Percentiles rank a stretch among this genome's conserved stretches.
Evolutionary conservation across 1,140 invertebrate species (phyloP).

Genomic region (Nomia melanderi): DNA sequence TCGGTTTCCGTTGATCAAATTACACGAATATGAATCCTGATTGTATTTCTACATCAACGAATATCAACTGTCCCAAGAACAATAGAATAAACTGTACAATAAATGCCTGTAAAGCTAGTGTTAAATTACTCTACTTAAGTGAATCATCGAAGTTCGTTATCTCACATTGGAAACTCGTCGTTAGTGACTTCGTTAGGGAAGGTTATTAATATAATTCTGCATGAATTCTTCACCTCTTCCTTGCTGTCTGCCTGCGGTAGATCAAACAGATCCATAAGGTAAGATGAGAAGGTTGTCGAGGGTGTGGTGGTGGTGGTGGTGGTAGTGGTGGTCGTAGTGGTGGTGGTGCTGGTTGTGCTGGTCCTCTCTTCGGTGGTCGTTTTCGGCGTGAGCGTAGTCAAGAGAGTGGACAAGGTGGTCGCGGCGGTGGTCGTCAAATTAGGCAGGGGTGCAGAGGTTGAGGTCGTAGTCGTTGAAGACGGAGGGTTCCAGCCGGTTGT

Average conservation of each 20-base stretch:
- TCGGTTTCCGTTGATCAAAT: too few relatives aligned
- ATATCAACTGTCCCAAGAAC: too few relatives aligned
- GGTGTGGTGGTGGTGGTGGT: constrained; percentile 59
- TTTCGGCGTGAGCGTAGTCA: constrained; percentile 67
- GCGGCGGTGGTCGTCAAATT: constrained; percentile 63
- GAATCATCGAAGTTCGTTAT: too few relatives aligned
- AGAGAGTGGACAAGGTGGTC: constrained; percentile 71
- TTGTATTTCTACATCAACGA: too few relatives aligned
- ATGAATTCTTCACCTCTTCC: constrained; percentile 41
- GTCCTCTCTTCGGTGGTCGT: constrained; percentile 79
- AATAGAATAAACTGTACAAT: too few relatives aligned
- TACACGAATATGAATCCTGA: too few relatives aligned
- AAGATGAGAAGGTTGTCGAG: constrained; percentile 67
- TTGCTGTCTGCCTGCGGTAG: constrained; percentile 61
- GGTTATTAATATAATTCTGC: too few relatives aligned
- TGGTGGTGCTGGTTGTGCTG: constrained; percentile 75
- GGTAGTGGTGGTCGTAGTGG: constrained; percentile 75
- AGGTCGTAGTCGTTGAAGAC: constrained; percentile 58
- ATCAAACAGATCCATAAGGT: constrained; percentile 60
- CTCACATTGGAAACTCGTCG: too few relatives aligned
- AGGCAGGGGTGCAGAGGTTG: constrained; percentile 58
- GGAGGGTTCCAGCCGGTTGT: constrained; percentile 69
- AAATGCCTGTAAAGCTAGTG: too few relatives aligned
- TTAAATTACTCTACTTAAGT: too few relatives aligned
- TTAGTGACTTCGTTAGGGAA: too few relatives aligned